Evolutionary conservation across 1,140 invertebrate species (phyloP), one percentile per base, ranked within the genome.

Genomic region (Drosophila equinoxialis): DNA sequence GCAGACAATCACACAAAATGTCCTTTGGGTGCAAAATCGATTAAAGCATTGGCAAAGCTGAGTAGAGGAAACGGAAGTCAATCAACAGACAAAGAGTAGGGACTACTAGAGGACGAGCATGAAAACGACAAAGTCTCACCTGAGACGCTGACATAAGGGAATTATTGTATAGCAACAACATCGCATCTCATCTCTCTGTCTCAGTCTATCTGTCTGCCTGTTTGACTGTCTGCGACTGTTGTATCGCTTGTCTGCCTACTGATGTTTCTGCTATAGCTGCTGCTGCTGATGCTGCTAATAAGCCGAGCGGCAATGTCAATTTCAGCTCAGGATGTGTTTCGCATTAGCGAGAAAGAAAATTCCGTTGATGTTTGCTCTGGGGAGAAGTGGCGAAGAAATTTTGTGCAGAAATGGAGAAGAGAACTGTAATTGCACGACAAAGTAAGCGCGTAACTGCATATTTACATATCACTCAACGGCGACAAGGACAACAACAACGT

Each of bases 11-110:
- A 77, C 67, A 77, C 45, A 70, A 90, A 83, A 86, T 83, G 87
- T 90, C 87, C 87, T 90, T 87, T 90, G 87, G 87, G 87, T 90
- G 87, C 71, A 90, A 90, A 87, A 90, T 90, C 87, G 87, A 90
- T 90, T 90, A 90, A 81, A 71, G 71, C 85, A 71, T 68, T 71
- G 71, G 60, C 63, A 71, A 68, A 76, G 48, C 30, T 63, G 54
- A 64, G 63, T 58, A 48, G 5, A 37, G 59, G 33, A 79, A 78
- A 77, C 84, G 89, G 81, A 91, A 91, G 90, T 90, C 81, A 91
- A 86, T 91, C 84, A 91, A 81, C 71, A 65, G 84, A 58, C 60
- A 35, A 74, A 57, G 30, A 23, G 45, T 10, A 33, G 14, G 35
- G 10, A 8, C 57, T 33, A 14, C 17, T 17, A 30, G 6, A 45